Conservation (phyloP, 2,797 vertebrate genomes). For the Momotus momota region DNA sequence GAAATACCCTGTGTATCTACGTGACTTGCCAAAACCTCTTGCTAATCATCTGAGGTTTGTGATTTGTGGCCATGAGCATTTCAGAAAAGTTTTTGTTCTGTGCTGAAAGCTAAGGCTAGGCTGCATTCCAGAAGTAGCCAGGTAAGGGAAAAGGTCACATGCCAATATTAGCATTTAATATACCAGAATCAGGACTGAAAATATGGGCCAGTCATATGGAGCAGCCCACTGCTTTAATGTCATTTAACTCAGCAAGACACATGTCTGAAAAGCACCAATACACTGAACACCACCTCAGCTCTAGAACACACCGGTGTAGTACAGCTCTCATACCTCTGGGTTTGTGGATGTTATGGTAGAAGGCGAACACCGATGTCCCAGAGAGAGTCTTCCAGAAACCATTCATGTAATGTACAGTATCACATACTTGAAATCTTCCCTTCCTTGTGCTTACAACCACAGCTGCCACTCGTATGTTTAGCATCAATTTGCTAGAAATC, state of each 20-base stretch:
- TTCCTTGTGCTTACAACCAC: not conserved
- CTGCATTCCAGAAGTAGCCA: not conserved
- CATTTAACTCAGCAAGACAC: not conserved
- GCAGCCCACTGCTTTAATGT: not conserved
- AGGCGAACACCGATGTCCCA: not conserved
- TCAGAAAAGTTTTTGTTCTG: conserved; percentile 21
- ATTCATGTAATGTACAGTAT: not conserved
- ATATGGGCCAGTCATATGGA: not conserved
- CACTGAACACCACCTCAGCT: not conserved
- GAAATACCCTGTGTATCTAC: not conserved
- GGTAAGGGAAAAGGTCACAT: not conserved
- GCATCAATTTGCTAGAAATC: not conserved
- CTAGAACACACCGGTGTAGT: not conserved
- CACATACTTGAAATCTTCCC: not conserved
- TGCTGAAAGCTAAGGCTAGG: not conserved
- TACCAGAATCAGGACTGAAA: not conserved
- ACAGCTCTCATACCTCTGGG: not conserved
- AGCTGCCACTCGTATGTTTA: not conserved
- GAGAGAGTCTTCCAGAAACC: not conserved
- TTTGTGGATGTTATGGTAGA: not conserved
- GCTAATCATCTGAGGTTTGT: conserved; percentile 20
- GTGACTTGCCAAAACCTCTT: conserved; percentile 28
- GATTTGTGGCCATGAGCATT: not conserved
- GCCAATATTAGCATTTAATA: not conserved
- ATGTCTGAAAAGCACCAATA: not conserved